Evolutionary conservation across 2,888 invertebrate species (phyloP).

Genomic region (Lepidochitona cinerea): DNA sequence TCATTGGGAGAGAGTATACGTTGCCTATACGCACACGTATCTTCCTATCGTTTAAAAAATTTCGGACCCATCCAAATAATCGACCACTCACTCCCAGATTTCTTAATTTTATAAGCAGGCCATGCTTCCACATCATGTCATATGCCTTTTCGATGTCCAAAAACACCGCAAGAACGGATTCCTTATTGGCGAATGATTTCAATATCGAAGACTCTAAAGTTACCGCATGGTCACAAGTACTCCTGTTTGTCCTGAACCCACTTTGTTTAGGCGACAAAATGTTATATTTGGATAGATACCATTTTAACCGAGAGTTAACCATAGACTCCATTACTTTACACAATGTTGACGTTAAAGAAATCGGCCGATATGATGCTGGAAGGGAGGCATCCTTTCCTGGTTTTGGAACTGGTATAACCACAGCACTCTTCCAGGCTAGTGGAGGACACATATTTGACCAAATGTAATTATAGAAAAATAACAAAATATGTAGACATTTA

Average conservation of each 20-base stretch:
- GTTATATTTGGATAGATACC: neutral
- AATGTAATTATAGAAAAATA: neutral
- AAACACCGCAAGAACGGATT: neutral
- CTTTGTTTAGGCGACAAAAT: neutral
- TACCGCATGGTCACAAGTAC: neutral
- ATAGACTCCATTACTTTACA: neutral
- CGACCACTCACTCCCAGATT: neutral
- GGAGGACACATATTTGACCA: neutral
- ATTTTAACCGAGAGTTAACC: neutral
- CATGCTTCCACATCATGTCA: neutral
- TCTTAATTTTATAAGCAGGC: neutral
- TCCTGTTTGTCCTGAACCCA: neutral
- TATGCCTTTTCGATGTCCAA: constrained; percentile 1
- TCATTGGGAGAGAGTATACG: neutral
- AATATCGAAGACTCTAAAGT: neutral
- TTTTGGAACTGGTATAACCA: neutral
- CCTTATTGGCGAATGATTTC: neutral
- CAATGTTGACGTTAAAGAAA: neutral
- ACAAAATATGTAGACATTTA: neutral
- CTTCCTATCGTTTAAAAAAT: neutral
- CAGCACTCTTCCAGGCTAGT: neutral
- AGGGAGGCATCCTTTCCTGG: neutral
- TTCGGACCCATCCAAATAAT: neutral
- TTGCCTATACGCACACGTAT: neutral
- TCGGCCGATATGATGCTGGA: neutral